These are phyloP conservation scores for Tenualosa ilisha DNA, from an alignment of 2,797 vertebrate genomes.

Conservation along the genomic window DNA sequence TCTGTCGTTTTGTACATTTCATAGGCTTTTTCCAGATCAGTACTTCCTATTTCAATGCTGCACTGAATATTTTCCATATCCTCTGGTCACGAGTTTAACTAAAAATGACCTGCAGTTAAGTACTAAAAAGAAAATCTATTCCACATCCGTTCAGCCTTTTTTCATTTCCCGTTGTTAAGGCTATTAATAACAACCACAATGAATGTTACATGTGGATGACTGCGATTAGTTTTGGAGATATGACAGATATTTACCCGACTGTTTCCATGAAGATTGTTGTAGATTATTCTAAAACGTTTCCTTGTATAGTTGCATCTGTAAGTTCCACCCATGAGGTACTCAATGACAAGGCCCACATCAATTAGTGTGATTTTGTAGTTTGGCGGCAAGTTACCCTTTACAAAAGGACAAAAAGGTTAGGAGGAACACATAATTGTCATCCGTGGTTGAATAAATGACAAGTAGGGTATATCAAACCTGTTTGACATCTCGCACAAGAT, in stretches of 20 bases:
- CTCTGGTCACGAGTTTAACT: background rate
- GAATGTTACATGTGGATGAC: background rate
- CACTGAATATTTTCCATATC: constrained; percentile 8
- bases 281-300: constrained; percentile 96
- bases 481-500: constrained; percentile 95
- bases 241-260: constrained; percentile 78
- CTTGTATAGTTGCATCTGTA: constrained; percentile 97
- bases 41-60: background rate
- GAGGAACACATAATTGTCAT: background rate
- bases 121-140: background rate
- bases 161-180: background rate
- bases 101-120: background rate
- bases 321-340: constrained; percentile 97
- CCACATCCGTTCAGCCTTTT: background rate
- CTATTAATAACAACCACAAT: background rate
- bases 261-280: constrained; percentile 95
- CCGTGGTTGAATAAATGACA: background rate
- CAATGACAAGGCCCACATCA: constrained; percentile 94
- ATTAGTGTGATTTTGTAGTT: constrained; percentile 98
- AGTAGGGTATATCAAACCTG: constrained; percentile 75
- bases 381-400: constrained; percentile 90
- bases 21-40: background rate
- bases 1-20: background rate
- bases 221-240: background rate
- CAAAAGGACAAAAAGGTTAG: constrained; percentile 22